Evolutionary conservation across 2,797 vertebrate species (phyloP), one percentile per base, ranked within the genome.

Genomic region (Cyprinella venusta): DNA sequence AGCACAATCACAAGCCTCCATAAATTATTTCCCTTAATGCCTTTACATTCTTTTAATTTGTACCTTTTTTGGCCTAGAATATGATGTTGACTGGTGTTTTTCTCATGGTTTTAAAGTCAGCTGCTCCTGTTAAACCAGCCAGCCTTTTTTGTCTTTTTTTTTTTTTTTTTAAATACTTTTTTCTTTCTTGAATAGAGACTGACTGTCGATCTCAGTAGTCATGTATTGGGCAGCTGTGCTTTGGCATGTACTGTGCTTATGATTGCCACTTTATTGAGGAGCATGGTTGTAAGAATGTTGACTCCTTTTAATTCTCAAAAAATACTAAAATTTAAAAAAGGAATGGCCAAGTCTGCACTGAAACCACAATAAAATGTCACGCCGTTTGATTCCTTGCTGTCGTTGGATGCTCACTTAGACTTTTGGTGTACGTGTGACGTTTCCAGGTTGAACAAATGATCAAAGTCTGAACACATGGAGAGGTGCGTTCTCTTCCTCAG

Each of bases 311-410:
- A 89, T 88, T 90, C 76, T 87, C 10, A n/a, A 30, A 65, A 63
- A 63, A 77, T 45, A 12, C 33, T 33, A 36, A 36, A 45, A 12
- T 7, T 0, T 3, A 50, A 59, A 80, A 90, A 84, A 80, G 87
- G 89, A 91, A 91, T 93, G 92, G 93, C 92, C 92, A 94, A 93
- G 92, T 92, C 91, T 94, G 93, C 93, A 94, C 93, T 94, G 91
- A 93, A 91, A 76, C 89, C 87, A 85, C 78, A 82, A 70, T 61
- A 81, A 69, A 87, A 75, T 63, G 63, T 81, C 61, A 69, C 76
- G 59, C 72, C 72, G 42, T 76, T 83, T 75, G 84, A 87, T 70
- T 76, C 70, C 71, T 81, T 76, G 54, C 63, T 79, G 80, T 79
- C 54, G 80, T 86, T 70, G 52, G 24, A 64, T 30, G 69, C 79